phyloP scores from a whole-genome alignment of 2,888 invertebrate species.

The Heteropelma amictum region DNA sequence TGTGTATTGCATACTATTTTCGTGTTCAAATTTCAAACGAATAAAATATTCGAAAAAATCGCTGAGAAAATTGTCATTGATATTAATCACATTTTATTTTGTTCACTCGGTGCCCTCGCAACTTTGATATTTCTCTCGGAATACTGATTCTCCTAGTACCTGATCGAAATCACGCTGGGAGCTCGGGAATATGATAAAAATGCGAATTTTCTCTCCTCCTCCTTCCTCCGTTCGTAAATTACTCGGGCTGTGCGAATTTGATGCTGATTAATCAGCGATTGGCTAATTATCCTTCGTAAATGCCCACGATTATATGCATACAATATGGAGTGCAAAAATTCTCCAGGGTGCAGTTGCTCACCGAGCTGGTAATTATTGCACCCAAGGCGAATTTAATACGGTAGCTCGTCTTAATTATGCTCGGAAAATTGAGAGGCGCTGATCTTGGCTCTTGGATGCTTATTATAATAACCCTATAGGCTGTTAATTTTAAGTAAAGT shows the following conservation, averaged over 20 bases:
- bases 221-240: neutral
- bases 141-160: too few relatives aligned
- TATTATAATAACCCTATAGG: neutral
- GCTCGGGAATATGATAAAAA: too few relatives aligned
- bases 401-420: slow-evolving; percentile 49
- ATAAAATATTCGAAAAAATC: too few relatives aligned
- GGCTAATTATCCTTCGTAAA: slow-evolving; percentile 61
- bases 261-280: slow-evolving; percentile 69
- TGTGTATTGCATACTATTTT: too few relatives aligned
- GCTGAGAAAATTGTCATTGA: too few relatives aligned
- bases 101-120: too few relatives aligned
- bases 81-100: too few relatives aligned
- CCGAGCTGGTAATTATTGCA: slow-evolving; percentile 15
- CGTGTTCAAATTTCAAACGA: too few relatives aligned
- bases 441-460: slow-evolving; percentile 24
- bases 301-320: neutral
- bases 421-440: slow-evolving; percentile 36
- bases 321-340: slow-evolving; percentile 1
- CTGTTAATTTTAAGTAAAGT: neutral
- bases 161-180: too few relatives aligned
- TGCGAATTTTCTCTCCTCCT: neutral
- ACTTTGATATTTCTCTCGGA: too few relatives aligned
- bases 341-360: slow-evolving; percentile 10
- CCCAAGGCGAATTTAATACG: slow-evolving; percentile 48
- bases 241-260: slow-evolving; percentile 63